Conservation (phyloP, 2,113 vertebrate species). For the Paracanthobrama guichenoti region DNA sequence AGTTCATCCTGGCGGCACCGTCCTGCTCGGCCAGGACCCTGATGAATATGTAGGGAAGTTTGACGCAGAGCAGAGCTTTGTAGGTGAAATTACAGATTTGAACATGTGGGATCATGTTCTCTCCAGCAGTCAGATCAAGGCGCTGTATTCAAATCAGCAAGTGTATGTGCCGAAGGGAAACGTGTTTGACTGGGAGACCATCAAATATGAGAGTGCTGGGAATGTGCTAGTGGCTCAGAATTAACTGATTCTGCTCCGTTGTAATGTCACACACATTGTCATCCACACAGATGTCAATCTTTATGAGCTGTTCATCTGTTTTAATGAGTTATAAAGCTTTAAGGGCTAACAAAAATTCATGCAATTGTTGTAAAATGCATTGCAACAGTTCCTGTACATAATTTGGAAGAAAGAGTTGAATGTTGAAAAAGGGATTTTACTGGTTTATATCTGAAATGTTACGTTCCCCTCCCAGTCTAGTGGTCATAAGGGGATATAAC, state of each 20-base stretch:
- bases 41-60: constrained; percentile 65
- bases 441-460: too few species aligned
- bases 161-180: constrained; percentile 63
- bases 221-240: constrained; percentile 73
- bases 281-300: background rate
- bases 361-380: too few species aligned
- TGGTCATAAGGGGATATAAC: too few species aligned
- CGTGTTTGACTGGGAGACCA: constrained; percentile 75
- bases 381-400: too few species aligned
- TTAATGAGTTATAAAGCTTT: background rate
- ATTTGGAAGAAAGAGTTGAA: too few species aligned
- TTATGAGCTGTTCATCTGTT: too few species aligned
- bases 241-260: constrained; percentile 50
- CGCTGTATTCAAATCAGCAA: constrained; percentile 58
- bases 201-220: constrained; percentile 71
- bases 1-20: constrained; percentile 66
- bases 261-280: background rate
- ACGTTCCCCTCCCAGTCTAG: too few species aligned
- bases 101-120: constrained; percentile 81
- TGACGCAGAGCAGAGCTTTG: constrained; percentile 72
- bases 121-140: constrained; percentile 65
- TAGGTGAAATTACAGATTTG: constrained; percentile 76
- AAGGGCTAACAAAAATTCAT: background rate
- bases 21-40: constrained; percentile 75
- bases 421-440: too few species aligned